Conservation (phyloP, 2,797 vertebrate species). For the Sebastolobus altivelis region DNA sequence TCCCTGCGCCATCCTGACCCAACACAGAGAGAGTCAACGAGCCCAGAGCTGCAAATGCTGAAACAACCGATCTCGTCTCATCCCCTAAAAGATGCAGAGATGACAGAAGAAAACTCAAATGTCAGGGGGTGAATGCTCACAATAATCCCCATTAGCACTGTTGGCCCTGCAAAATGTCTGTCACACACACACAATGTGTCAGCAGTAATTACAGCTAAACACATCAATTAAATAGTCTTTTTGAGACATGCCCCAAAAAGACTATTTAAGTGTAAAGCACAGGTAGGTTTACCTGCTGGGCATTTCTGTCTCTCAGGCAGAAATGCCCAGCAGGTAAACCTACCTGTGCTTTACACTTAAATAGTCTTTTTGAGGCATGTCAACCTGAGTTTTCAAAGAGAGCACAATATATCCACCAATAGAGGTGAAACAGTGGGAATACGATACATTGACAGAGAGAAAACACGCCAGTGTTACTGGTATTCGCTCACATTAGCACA, state of each 20-base stretch:
- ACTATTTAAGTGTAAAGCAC: too few species aligned
- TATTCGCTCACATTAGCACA: slow-evolving; percentile 16
- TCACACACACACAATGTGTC: slow-evolving; percentile 61
- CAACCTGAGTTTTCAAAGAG: background rate
- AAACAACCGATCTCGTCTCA: slow-evolving; percentile 89
- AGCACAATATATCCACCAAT: background rate
- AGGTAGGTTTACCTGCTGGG: too few species aligned
- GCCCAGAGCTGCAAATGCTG: slow-evolving; percentile 89
- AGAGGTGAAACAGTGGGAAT: background rate
- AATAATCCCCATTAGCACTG: slow-evolving; percentile 3
- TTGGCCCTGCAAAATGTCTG: slow-evolving; percentile 16
- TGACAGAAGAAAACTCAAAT: slow-evolving; percentile 18
- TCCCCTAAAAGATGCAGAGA: slow-evolving; percentile 79
- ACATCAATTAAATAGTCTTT: background rate
- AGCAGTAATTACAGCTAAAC: slow-evolving; percentile 42
- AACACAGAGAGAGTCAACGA: slow-evolving; percentile 86
- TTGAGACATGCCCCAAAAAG: too few species aligned
- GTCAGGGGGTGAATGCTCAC: background rate
- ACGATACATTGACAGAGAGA: background rate
- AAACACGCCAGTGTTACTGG: background rate
- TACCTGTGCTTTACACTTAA: background rate
- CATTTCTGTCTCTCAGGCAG: too few species aligned
- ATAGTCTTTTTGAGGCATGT: background rate
- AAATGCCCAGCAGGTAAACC: too few species aligned
- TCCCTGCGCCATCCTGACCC: slow-evolving; percentile 95